A percentile compares a stretch with the other conserved stretches of the same genome.
Conservation (phyloP, 2,113 vertebrate species). For the Oncorhynchus mykiss region DNA sequence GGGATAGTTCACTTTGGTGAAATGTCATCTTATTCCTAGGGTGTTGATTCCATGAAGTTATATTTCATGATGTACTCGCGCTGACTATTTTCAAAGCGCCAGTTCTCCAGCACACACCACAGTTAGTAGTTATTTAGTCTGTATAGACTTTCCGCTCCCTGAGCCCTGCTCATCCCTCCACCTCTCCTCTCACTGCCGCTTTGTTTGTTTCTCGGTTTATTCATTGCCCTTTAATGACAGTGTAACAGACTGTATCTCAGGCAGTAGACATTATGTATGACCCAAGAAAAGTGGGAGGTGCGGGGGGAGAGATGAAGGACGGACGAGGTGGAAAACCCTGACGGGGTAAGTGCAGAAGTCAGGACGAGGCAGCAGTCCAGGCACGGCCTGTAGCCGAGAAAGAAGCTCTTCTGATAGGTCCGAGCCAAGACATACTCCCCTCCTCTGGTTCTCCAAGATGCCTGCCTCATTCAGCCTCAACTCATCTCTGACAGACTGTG, state of each 20-base stretch:
- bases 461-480: too few relatives aligned
- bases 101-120: neutral
- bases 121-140: neutral
- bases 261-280: neutral
- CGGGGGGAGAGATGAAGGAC: neutral
- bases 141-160: neutral
- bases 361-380: neutral
- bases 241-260: neutral
- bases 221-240: conserved; percentile 7
- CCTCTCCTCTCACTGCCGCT: neutral
- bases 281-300: neutral
- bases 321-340: conserved; percentile 1
- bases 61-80: too few relatives aligned
- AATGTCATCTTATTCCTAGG: too few relatives aligned
- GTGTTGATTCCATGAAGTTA: too few relatives aligned
- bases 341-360: conserved; percentile 15
- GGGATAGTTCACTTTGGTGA: too few relatives aligned
- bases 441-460: conserved; percentile 3
- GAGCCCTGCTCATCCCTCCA: neutral
- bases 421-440: neutral
- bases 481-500: neutral
- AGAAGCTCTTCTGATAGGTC: conserved; percentile 11
- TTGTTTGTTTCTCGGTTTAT: neutral
- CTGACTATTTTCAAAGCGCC: neutral
- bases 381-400: conserved; percentile 2